Conservation (phyloP, 2,113 vertebrate species). For the Gopherus evgoodei region DNA sequence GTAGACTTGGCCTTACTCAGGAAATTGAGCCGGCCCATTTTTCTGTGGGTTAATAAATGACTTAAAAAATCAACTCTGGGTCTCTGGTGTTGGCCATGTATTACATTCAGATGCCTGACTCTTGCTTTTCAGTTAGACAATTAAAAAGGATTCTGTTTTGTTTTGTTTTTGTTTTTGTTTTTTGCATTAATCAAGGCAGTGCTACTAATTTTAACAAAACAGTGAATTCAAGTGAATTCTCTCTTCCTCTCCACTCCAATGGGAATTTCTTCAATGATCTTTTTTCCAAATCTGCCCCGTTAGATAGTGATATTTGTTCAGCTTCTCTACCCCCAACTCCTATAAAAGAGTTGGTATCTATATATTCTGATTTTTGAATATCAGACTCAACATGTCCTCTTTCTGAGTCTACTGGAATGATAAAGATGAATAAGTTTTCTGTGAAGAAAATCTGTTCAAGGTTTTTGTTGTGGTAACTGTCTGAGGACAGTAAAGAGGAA, state of each 20-base stretch:
- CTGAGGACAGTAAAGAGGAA: background rate
- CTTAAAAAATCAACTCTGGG: accelerated
- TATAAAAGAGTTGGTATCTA: too few species aligned
- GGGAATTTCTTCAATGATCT: background rate
- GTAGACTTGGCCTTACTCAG: accelerated
- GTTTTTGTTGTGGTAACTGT: too few species aligned
- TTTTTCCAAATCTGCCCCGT: background rate
- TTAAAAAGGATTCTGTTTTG: background rate
- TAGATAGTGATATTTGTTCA: background rate
- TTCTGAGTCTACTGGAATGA: too few species aligned
- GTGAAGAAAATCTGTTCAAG: too few species aligned
- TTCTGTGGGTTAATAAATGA: background rate
- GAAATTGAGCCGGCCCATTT: accelerated
- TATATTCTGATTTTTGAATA: too few species aligned
- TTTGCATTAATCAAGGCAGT: accelerated
- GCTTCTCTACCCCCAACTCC: background rate
- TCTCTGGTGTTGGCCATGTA: background rate
- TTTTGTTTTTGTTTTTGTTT: background rate
- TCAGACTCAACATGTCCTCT: too few species aligned
- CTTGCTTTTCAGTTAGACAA: background rate
- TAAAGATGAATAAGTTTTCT: too few species aligned
- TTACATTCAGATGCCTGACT: accelerated
- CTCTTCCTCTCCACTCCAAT: background rate
- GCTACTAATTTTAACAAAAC: background rate
- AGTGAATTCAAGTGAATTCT: background rate